Evolutionary conservation across 1,140 invertebrate species (phyloP).

Genomic region (Hirudo medicinalis): DNA sequence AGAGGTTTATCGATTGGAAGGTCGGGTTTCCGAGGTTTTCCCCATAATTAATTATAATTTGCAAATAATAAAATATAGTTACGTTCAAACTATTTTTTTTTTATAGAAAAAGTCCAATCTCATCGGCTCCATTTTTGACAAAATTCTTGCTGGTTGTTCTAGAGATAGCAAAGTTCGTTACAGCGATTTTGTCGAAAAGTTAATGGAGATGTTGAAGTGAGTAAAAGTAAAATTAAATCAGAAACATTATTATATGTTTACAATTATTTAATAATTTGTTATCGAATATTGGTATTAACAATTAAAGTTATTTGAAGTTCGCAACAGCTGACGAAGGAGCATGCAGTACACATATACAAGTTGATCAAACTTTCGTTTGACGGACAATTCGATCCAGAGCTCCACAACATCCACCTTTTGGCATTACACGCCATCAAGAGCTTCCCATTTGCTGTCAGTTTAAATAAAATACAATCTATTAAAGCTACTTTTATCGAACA

Average conservation of each 20-base stretch:
- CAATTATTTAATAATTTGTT: too few relatives aligned
- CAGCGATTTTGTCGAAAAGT: background rate
- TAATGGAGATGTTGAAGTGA: background rate
- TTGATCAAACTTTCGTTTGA: background rate
- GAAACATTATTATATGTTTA: background rate
- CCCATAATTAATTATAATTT: background rate
- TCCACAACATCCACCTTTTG: background rate
- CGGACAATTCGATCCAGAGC: background rate
- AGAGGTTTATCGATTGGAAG: constrained; percentile 6
- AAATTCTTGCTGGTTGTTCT: background rate
- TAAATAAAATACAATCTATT: background rate
- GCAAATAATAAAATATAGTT: background rate
- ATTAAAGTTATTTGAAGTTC: background rate
- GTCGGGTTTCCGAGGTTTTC: background rate
- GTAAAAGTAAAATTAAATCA: background rate
- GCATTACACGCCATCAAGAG: background rate
- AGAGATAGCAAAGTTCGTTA: background rate
- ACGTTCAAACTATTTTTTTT: too few relatives aligned
- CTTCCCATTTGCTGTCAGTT: background rate
- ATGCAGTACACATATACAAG: background rate
- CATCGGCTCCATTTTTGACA: background rate
- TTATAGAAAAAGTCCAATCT: background rate
- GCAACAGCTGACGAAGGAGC: background rate
- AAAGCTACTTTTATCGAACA: too few relatives aligned
- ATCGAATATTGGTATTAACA: too few relatives aligned